These are phyloP conservation scores for Potamarius usumacintae DNA, from an alignment of 2,113 vertebrate genomes.

Conservation along the genomic window DNA sequence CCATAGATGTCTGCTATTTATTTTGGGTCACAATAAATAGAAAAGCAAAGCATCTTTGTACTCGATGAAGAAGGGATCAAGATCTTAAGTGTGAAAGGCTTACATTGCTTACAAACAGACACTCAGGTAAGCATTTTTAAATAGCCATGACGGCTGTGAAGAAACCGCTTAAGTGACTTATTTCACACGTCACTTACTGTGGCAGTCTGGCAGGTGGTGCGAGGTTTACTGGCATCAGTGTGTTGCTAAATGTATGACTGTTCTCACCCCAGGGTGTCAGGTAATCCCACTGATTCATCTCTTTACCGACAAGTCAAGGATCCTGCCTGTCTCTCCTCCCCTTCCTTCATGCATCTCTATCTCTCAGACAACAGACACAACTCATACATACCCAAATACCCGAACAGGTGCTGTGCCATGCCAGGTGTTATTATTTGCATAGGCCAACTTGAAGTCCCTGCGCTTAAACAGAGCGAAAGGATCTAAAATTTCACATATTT, in stretches of 20 bases:
- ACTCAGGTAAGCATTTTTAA: neutral
- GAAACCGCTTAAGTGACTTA: conserved; percentile 51
- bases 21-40: no score
- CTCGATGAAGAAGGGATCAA: neutral
- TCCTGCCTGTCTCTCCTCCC: conserved; percentile 19
- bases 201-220: conserved; percentile 59
- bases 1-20: neutral
- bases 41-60: neutral
- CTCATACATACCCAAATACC: neutral
- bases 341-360: conserved; percentile 29
- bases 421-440: conserved; percentile 58
- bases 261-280: conserved; percentile 51
- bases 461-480: conserved; percentile 40
- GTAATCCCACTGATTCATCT: conserved; percentile 63
- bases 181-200: conserved; percentile 59
- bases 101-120: conserved; percentile 10
- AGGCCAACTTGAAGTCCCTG: conserved; percentile 50
- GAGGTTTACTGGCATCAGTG: conserved; percentile 66
- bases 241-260: conserved; percentile 49
- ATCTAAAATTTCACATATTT: conserved; percentile 43
- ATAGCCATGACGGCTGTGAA: neutral
- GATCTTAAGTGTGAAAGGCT: neutral
- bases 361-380: neutral
- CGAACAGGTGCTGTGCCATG: conserved; percentile 34
- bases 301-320: conserved; percentile 62